Evolutionary conservation across 2,797 vertebrate species (phyloP).

Genomic region (Halcyon chelicuti): DNA sequence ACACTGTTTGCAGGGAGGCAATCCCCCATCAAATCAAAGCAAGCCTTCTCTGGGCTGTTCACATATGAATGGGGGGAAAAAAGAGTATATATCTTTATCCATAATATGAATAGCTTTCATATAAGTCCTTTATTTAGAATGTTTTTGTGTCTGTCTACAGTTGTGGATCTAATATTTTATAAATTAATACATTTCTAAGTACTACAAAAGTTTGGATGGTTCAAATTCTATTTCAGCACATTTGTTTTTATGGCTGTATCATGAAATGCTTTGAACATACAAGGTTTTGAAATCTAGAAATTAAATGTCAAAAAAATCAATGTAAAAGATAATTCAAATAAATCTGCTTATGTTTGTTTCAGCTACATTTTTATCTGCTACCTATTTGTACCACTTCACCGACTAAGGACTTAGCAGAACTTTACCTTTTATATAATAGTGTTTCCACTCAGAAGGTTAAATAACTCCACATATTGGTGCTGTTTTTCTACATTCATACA

Average conservation of each 20-base stretch:
- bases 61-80: background rate
- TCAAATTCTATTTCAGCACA: background rate
- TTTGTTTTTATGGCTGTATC: background rate
- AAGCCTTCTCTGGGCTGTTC: background rate
- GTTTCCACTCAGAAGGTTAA: background rate
- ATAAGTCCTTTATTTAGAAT: background rate
- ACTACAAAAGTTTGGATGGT: background rate
- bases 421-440: background rate
- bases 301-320: background rate
- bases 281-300: background rate
- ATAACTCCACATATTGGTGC: background rate
- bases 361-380: background rate
- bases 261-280: background rate
- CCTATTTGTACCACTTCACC: background rate
- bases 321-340: background rate
- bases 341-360: background rate
- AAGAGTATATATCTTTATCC: background rate
- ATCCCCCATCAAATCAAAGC: background rate
- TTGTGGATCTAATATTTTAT: background rate
- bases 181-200: background rate
- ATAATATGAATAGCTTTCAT: background rate
- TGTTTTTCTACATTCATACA: background rate
- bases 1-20: background rate
- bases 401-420: background rate
- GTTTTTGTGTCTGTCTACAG: background rate